Conservation (phyloP, 2,113 vertebrate species). For the Corythaeola cristata region DNA sequence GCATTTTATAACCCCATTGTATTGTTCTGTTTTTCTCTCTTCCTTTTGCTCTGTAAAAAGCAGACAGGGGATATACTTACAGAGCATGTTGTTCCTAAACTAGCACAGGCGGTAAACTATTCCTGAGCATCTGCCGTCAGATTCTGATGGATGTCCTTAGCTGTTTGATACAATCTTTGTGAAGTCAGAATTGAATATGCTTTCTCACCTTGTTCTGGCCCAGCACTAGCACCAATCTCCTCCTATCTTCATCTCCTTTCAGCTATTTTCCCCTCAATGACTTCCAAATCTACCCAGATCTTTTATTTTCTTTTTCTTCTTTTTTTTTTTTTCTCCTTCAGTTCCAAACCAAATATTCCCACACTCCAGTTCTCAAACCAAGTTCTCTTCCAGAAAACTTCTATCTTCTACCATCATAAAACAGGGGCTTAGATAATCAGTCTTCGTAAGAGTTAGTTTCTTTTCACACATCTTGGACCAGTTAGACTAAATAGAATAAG, state of each 20-base stretch:
- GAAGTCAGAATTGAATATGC: neutral
- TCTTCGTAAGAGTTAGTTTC: neutral
- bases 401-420: neutral
- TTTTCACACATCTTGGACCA: neutral
- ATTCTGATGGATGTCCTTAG: conserved; percentile 4
- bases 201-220: neutral
- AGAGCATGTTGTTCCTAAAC: conserved; percentile 9
- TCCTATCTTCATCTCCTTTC: neutral
- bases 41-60: neutral
- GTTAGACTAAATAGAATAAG: neutral
- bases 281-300: neutral
- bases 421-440: neutral
- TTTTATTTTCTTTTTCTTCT: accelerated
- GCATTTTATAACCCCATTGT: neutral
- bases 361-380: neutral
- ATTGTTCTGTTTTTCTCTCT: neutral
- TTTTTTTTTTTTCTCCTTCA: accelerated
- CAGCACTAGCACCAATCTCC: neutral
- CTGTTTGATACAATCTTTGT: neutral
- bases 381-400: neutral
- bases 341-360: neutral
- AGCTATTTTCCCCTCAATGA: neutral
- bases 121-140: neutral
- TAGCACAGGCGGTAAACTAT: neutral
- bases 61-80: neutral